Evolutionary conservation across 2,888 invertebrate species (phyloP).

Genomic region (Lepidocyrtoides sp.): DNA sequence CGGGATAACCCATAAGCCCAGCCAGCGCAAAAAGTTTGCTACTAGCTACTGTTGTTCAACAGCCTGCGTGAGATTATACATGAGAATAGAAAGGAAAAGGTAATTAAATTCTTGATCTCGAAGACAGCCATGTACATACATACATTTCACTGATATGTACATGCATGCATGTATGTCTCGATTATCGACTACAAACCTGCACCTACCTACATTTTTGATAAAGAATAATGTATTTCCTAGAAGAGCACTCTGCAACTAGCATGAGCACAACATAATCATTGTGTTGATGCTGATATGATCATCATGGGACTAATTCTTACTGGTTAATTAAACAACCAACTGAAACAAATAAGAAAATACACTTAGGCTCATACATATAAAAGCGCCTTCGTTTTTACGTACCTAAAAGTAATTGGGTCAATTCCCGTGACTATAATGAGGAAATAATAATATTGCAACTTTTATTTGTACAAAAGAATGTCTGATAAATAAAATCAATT

Average conservation of each 20-base stretch:
- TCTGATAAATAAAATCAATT: background rate
- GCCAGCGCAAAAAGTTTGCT: background rate
- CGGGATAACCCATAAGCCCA: background rate
- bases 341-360: background rate
- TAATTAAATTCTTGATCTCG: slow-evolving; percentile 22
- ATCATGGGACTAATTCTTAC: slow-evolving; percentile 29
- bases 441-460: background rate
- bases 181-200: background rate
- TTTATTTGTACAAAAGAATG: background rate
- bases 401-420: slow-evolving; percentile 2
- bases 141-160: background rate
- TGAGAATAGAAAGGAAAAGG: background rate
- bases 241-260: too few relatives aligned
- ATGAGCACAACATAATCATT: background rate
- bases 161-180: too few relatives aligned
- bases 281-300: background rate
- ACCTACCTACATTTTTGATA: background rate
- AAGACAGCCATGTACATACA: background rate
- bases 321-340: slow-evolving; percentile 17
- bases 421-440: slow-evolving; percentile 29
- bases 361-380: background rate
- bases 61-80: background rate
- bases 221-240: background rate
- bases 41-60: background rate
- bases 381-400: too few relatives aligned